Evolutionary conservation across 2,113 vertebrate genomes (phyloP).

Genomic region (Mystacornis crossleyi): DNA sequence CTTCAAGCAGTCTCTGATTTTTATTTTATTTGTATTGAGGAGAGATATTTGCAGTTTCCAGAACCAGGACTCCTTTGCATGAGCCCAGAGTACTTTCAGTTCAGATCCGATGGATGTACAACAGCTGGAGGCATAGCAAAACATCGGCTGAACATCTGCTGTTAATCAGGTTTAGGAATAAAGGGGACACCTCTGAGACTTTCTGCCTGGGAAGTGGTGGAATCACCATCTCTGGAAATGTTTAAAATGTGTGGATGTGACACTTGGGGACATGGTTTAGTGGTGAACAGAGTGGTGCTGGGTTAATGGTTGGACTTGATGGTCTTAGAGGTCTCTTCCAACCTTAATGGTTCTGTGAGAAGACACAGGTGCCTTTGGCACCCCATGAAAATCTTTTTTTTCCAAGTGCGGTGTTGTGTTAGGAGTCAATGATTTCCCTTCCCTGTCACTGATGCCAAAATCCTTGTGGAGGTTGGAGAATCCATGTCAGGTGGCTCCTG

Average conservation of each 20-base stretch:
- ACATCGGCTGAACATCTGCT: neutral
- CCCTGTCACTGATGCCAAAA: neutral
- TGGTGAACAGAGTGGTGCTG: neutral
- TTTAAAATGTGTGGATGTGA: neutral
- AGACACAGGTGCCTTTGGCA: neutral
- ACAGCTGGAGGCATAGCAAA: rapidly evolving
- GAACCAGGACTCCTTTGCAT: neutral
- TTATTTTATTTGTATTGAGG: neutral
- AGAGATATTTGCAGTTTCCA: neutral
- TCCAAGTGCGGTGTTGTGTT: rapidly evolving
- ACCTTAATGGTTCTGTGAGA: neutral
- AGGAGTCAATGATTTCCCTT: neutral
- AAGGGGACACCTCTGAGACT: neutral
- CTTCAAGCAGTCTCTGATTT: neutral
- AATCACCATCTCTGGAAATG: neutral
- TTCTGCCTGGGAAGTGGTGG: neutral
- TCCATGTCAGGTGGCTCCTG: rapidly evolving
- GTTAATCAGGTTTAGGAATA: neutral
- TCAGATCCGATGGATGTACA: neutral
- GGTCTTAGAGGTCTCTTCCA: neutral
- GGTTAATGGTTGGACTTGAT: neutral
- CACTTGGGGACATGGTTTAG: neutral
- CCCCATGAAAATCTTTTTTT: neutral
- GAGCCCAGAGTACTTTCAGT: neutral
- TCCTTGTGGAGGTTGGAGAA: neutral